phyloP scores from a whole-genome alignment of 2,888 invertebrate genomes.

The Rotaria socialis region DNA sequence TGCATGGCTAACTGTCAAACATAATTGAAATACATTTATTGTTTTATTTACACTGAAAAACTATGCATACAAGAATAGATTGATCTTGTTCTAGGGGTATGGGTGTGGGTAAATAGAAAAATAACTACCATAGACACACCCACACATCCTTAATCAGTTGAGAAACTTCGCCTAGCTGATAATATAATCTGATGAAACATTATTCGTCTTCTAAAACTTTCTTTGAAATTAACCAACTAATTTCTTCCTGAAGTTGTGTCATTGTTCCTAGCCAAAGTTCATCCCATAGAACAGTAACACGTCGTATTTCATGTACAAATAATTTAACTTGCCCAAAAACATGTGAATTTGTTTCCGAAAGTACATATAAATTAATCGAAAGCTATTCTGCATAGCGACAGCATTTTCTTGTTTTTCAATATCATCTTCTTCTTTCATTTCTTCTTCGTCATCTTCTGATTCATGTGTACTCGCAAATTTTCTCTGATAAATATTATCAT shows the following conservation, averaged over 20 bases:
- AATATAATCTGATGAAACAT: too few species aligned
- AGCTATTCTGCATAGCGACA: constrained; percentile 36
- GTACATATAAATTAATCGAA: constrained; percentile 34
- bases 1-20: too few species aligned
- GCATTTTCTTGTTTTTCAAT: constrained; percentile 34
- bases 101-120: too few species aligned
- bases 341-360: constrained; percentile 41
- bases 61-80: too few species aligned
- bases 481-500: constrained; percentile 54
- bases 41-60: too few species aligned
- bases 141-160: too few species aligned
- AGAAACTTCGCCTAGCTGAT: too few species aligned
- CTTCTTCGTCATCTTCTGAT: constrained; percentile 51
- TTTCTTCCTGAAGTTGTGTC: constrained; percentile 69
- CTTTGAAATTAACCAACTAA: constrained; percentile 52
- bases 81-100: too few species aligned
- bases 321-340: constrained; percentile 83
- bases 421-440: constrained; percentile 46
- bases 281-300: constrained; percentile 75
- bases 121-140: too few species aligned
- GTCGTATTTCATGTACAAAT: constrained; percentile 80
- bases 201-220: too few species aligned
- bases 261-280: constrained; percentile 77
- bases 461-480: constrained; percentile 49
- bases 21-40: too few species aligned